A percentile compares a stretch with the other conserved stretches of the same genome.
phyloP scores from a whole-genome alignment of 2,888 invertebrate genomes.

The Tinea pellionella region DNA sequence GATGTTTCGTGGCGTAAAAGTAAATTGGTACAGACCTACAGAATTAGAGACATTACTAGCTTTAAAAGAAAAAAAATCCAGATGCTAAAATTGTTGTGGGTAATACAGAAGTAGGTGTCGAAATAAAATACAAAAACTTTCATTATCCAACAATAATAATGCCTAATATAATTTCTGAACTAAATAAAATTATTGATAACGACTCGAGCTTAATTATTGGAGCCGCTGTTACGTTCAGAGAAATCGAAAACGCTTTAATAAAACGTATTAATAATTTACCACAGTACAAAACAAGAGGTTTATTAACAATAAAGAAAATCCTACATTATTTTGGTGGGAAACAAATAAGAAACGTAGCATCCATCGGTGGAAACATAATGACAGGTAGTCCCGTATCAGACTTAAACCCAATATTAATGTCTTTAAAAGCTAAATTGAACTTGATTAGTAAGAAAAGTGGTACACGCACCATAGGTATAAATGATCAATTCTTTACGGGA shows the following conservation, averaged over 20 bases:
- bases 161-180: slow-evolving; percentile 76
- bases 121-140: slow-evolving; percentile 88
- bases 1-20: slow-evolving; percentile 71
- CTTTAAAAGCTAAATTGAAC: slow-evolving; percentile 74
- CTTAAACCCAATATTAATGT: slow-evolving; percentile 91
- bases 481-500: slow-evolving; percentile 83
- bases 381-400: slow-evolving; percentile 97
- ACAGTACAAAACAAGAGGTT: slow-evolving; percentile 71
- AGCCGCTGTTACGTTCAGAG: slow-evolving; percentile 80
- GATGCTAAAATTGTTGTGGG: slow-evolving; percentile 86
- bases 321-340: slow-evolving; percentile 95
- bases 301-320: slow-evolving; percentile 81
- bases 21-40: slow-evolving; percentile 82
- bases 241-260: slow-evolving; percentile 72
- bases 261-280: slow-evolving; percentile 60
- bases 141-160: slow-evolving; percentile 83
- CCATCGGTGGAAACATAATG: slow-evolving; percentile 92
- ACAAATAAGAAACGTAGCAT: slow-evolving; percentile 94
- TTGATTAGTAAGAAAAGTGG: slow-evolving; percentile 69
- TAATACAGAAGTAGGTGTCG: slow-evolving; percentile 92
- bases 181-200: slow-evolving; percentile 68
- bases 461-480: slow-evolving; percentile 73
- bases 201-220: slow-evolving; percentile 77
- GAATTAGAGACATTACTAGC: slow-evolving; percentile 72
- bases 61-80: slow-evolving; percentile 75